phyloP scores from a whole-genome alignment of 2,888 invertebrate genomes.

The Acronicta leporina region DNA sequence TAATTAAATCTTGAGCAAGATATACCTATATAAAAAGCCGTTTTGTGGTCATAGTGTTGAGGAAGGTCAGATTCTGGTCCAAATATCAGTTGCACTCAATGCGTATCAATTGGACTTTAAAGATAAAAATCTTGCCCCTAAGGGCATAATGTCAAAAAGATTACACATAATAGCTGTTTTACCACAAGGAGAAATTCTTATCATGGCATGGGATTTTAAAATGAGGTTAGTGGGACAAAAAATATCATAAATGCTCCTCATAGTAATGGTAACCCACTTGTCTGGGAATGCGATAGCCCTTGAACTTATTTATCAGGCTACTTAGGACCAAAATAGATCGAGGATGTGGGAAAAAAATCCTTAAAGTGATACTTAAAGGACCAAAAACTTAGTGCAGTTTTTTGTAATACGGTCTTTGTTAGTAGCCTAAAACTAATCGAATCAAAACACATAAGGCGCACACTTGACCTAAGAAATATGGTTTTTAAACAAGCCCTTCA shows the following conservation, averaged over 20 bases:
- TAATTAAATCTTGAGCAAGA: slow-evolving; percentile 41
- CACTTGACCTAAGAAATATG: slow-evolving; percentile 64
- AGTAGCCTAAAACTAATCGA: slow-evolving; percentile 23
- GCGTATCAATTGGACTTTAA: slow-evolving; percentile 18
- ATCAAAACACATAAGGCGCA: slow-evolving; percentile 33
- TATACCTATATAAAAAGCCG: slow-evolving; percentile 32
- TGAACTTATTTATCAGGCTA: slow-evolving; percentile 76
- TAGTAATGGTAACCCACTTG: slow-evolving; percentile 80
- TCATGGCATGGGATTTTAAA: slow-evolving; percentile 53
- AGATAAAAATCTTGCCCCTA: slow-evolving; percentile 41
- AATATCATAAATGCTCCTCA: slow-evolving; percentile 72
- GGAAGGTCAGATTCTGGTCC: slow-evolving; percentile 51
- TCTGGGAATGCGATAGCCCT: slow-evolving; percentile 77
- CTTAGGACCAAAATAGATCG: slow-evolving; percentile 61
- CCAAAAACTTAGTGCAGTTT: slow-evolving; percentile 28
- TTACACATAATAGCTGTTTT: slow-evolving; percentile 52
- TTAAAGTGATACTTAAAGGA: slow-evolving; percentile 25
- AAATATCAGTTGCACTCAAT: slow-evolving; percentile 20
- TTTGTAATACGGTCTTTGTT: slow-evolving; percentile 18
- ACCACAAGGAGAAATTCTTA: slow-evolving; percentile 47
- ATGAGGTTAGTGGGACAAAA: slow-evolving; percentile 83
- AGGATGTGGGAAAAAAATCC: slow-evolving; percentile 55
- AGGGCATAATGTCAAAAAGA: slow-evolving; percentile 52
- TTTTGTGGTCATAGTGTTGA: slow-evolving; percentile 40
- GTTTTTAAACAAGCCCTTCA: slow-evolving; percentile 64